Evolutionary conservation across 2,797 vertebrate genomes (phyloP).

Genomic region (Eidolon dupreanum): DNA sequence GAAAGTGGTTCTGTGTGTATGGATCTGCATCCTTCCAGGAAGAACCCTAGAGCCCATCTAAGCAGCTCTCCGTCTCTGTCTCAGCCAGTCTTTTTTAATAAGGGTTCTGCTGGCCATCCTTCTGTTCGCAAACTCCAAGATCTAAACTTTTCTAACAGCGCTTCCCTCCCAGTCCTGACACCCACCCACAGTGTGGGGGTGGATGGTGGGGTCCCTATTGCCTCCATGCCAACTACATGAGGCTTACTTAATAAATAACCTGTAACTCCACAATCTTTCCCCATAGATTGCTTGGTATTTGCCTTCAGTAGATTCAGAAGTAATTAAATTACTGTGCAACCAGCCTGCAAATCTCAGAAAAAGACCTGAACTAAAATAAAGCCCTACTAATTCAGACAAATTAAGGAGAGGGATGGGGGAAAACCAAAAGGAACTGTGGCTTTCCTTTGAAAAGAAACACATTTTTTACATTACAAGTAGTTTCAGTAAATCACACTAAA

Average conservation of each 20-base stretch:
- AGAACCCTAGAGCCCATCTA: neutral
- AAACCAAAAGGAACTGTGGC: conserved; percentile 26
- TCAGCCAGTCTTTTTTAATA: neutral
- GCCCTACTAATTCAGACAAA: conserved; percentile 53
- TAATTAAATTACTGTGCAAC: conserved; percentile 34
- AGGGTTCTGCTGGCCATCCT: neutral
- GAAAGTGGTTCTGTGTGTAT: neutral
- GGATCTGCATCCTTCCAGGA: neutral
- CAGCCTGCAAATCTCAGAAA: neutral
- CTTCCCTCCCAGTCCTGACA: neutral
- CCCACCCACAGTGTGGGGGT: neutral
- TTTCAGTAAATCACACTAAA: conserved; percentile 70
- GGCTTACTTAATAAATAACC: conserved; percentile 17
- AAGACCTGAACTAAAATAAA: conserved; percentile 3
- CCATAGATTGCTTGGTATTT: conserved; percentile 14
- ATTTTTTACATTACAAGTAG: conserved; percentile 58
- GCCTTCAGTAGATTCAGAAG: conserved; percentile 29
- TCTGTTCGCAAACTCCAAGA: neutral
- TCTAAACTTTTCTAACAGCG: neutral
- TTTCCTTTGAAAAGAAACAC: conserved; percentile 66
- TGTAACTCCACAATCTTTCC: conserved; percentile 1
- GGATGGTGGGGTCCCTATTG: too few relatives aligned
- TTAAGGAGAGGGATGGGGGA: neutral
- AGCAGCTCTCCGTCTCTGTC: neutral
- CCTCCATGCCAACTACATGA: neutral